Evolutionary conservation across 2,888 invertebrate genomes (phyloP).

Genomic region (Archips xylosteana): DNA sequence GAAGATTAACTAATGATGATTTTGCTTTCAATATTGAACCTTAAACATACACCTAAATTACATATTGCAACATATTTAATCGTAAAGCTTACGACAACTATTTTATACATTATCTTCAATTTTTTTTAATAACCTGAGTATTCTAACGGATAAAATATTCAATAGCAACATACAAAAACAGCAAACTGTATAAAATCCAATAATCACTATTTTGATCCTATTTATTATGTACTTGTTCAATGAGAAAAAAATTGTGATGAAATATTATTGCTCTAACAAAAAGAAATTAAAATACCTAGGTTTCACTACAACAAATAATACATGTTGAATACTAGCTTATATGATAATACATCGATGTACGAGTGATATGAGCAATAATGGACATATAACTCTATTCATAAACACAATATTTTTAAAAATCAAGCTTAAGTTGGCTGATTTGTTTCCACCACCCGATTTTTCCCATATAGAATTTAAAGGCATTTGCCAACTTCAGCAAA

Average conservation of each 20-base stretch:
- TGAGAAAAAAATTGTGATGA: slow-evolving; percentile 47
- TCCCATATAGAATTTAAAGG: neutral
- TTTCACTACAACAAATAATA: slow-evolving; percentile 38
- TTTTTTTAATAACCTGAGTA: slow-evolving; percentile 46
- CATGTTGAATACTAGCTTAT: slow-evolving; percentile 47
- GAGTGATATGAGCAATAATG: slow-evolving; percentile 71
- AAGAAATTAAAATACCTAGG: slow-evolving; percentile 45
- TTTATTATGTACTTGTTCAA: slow-evolving; percentile 37
- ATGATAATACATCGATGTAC: slow-evolving; percentile 74
- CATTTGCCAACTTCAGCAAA: slow-evolving; percentile 2
- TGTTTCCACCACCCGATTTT: neutral
- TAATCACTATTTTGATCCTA: slow-evolving; percentile 51
- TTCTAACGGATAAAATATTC: slow-evolving; percentile 44
- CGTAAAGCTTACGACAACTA: slow-evolving; percentile 35
- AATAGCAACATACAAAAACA: slow-evolving; percentile 50
- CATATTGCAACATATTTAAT: slow-evolving; percentile 37
- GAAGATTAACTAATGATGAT: slow-evolving; percentile 11
- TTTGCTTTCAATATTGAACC: slow-evolving; percentile 21
- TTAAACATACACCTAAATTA: slow-evolving; percentile 27
- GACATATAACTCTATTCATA: slow-evolving; percentile 45
- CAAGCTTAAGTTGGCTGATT: slow-evolving; percentile 17
- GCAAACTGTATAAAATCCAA: slow-evolving; percentile 42
- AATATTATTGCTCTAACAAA: slow-evolving; percentile 51
- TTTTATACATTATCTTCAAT: slow-evolving; percentile 43
- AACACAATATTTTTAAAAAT: slow-evolving; percentile 40